Conservation (phyloP, 2,888 invertebrate species). For the Watsonalla binaria region DNA sequence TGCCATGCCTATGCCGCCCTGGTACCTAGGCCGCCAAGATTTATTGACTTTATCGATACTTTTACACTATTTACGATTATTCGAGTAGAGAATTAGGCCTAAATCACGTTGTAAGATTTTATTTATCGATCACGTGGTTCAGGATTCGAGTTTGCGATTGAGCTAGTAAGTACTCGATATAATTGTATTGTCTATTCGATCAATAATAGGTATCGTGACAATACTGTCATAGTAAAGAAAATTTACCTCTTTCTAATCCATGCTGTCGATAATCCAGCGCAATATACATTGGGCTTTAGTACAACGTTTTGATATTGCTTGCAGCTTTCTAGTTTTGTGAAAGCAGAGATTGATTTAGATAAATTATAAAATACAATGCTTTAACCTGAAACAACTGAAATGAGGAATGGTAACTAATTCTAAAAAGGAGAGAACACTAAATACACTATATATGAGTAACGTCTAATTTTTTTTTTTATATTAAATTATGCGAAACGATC, state of each 20-base stretch:
- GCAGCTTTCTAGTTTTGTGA: not conserved
- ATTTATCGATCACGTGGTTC: not conserved
- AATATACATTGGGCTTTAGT: constrained; percentile 11
- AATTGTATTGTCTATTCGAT: too few relatives aligned
- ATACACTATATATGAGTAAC: not conserved
- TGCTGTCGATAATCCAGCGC: constrained; percentile 8
- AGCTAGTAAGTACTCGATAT: too few relatives aligned
- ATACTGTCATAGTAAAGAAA: not conserved
- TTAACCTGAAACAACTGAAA: not conserved
- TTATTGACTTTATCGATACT: constrained; percentile 26
- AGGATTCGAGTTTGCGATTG: too few relatives aligned
- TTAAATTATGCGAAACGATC: not conserved
- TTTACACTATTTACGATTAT: constrained; percentile 12
- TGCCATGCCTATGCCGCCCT: constrained; percentile 58
- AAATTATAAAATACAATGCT: not conserved
- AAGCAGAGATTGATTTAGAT: not conserved
- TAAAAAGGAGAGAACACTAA: too few relatives aligned
- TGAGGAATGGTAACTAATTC: not conserved
- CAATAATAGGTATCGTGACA: too few relatives aligned
- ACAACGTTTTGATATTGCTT: constrained; percentile 5
- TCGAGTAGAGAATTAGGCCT: not conserved
- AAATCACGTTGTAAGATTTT: not conserved
- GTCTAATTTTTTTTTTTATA: not conserved
- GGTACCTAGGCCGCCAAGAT: constrained; percentile 37
- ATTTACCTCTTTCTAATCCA: constrained; percentile 16